Base-by-base conservation (phyloP, 2,797 vertebrate species). In the Dryobates pubescens region DNA sequence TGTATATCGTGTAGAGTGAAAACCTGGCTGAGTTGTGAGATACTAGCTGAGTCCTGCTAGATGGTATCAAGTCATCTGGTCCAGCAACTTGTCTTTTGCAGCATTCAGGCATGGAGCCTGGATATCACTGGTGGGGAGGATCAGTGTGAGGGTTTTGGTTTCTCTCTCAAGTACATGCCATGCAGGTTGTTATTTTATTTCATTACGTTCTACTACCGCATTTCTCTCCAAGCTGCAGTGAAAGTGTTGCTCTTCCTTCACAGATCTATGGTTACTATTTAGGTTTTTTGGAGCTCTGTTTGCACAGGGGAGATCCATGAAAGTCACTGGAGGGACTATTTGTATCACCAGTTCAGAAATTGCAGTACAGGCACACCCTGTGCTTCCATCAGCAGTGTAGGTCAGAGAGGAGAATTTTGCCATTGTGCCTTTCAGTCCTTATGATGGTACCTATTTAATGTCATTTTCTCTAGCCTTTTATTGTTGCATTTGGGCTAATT, bases 1-100 rank as follows among this genome's bases (percentile, higher is more conserved):
- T 4, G 0, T 26, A 6, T 8, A 13, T 29, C 0, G 0, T 0
- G 8, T 41, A 30, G 7, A 38, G n/a, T 23, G 22, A 51, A 51
- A 27, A 26, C 5, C 27, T 3, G 49, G 17, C 9, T 76, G 43
- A 5, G 8, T 54, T 67, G 22, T 1, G 1, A 57, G 76, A 22
- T 16, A 16, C 16, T 20, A 6, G 5, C 0, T 20, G 34, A 63
- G n/a, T 63, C 49, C 69, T 67, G 13, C 3, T 29, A 24, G 79
- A 30, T 27, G 57, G 6, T 58, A 10, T 30, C 26, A 49, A 65
- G 18, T 32, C 54, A 32, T 36, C 43, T 41, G 27, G 12, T 22
- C 47, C 58, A 58, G 22, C 24, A 61, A 5, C 26, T 30, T 63
- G 16, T 59, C 19, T 81, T 27, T 59, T 49, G 61, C 41, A 34